Percentiles rank a stretch among this genome's conserved stretches.
Evolutionary conservation across 2,113 vertebrate genomes (phyloP).

Genomic region (Numida meleagris): DNA sequence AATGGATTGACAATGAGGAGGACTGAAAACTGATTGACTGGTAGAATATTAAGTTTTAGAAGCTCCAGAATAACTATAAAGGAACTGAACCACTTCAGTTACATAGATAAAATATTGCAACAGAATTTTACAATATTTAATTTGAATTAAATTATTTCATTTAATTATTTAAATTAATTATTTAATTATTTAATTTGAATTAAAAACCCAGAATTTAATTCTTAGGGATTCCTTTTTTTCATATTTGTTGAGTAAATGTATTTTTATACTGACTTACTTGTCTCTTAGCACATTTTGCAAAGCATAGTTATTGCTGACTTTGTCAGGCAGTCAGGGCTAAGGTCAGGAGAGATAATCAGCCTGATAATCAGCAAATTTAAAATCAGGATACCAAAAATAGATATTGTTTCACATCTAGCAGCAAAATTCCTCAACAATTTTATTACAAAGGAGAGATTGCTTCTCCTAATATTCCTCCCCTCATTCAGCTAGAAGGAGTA

Average conservation of each 20-base stretch:
- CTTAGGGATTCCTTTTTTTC: neutral
- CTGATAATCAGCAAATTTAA: slow-evolving; percentile 44
- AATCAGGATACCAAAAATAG: neutral
- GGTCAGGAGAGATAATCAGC: slow-evolving; percentile 45
- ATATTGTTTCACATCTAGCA: neutral
- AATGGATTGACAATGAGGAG: neutral
- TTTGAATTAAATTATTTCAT: no score
- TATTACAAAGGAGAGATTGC: neutral
- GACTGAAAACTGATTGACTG: neutral
- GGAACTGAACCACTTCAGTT: neutral
- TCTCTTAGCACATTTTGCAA: neutral
- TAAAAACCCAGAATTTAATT: no score
- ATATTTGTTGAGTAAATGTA: slow-evolving; percentile 50
- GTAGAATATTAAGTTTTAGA: neutral
- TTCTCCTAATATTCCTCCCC: neutral
- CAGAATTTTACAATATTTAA: neutral
- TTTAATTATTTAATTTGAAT: no score
- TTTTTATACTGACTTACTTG: slow-evolving; percentile 56
- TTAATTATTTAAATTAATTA: no score
- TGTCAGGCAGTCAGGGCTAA: neutral
- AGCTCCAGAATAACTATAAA: neutral
- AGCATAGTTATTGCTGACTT: slow-evolving; percentile 58
- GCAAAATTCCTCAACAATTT: neutral
- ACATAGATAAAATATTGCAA: neutral
- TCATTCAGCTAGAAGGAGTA: neutral